These are phyloP conservation scores for Drosophila emarginata DNA, from an alignment of 2,888 invertebrate genomes.

Conservation along the genomic window DNA sequence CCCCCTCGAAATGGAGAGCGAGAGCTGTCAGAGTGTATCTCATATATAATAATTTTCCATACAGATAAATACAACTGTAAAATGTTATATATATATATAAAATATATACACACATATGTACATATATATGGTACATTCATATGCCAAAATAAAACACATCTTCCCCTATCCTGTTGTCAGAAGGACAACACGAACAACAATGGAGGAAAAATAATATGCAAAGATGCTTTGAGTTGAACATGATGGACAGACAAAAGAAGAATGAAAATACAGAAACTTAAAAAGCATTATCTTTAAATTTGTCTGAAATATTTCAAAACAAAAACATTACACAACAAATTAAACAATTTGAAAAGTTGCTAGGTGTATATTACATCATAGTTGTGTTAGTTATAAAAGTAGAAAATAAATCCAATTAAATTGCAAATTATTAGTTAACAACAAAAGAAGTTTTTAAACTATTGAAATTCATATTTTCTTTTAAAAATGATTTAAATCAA, in stretches of 20 bases:
- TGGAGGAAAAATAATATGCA: constrained; percentile 1
- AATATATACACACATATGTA: not conserved
- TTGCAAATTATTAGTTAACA: no score
- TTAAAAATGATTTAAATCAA: no score
- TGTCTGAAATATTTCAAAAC: not conserved
- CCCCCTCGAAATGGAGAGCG: not conserved
- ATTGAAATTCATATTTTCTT: no score
- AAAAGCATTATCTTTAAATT: not conserved
- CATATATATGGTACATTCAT: not conserved
- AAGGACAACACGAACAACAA: not conserved
- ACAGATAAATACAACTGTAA: constrained; percentile 14
- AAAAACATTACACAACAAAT: not conserved
- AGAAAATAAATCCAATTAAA: no score
- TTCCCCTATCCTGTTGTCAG: not conserved
- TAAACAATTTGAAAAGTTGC: not conserved
- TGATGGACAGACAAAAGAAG: not conserved
- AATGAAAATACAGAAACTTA: not conserved
- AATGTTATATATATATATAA: not conserved
- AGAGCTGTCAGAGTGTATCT: constrained; percentile 1
- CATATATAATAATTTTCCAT: constrained; percentile 7
- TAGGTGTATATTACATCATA: no score
- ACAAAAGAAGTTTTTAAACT: no score
- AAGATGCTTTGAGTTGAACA: not conserved
- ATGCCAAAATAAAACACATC: constrained; percentile 1
- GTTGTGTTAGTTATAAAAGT: no score